These are phyloP conservation scores for Lithophane leautieri DNA, from an alignment of 2,888 invertebrate genomes.

Conservation along the genomic window DNA sequence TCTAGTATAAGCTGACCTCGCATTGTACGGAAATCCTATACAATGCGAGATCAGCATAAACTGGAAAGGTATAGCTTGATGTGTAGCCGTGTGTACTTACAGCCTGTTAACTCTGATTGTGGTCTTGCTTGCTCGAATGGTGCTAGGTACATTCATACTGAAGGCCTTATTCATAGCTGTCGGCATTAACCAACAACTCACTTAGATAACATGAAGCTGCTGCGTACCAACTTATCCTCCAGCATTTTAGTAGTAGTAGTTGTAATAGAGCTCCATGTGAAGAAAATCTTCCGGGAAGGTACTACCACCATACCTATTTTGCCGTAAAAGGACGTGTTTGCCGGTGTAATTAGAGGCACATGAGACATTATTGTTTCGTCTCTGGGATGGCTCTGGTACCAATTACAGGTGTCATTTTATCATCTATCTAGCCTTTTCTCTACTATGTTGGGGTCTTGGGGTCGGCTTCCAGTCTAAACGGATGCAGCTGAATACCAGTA, in stretches of 20 bases:
- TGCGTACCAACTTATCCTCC: not conserved
- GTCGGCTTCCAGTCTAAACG: too few species aligned
- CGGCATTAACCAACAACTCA: conserved; percentile 6
- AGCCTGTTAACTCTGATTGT: conserved; percentile 38
- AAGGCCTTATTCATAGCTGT: conserved; percentile 18
- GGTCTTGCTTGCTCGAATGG: conserved; percentile 53
- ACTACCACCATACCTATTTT: not conserved
- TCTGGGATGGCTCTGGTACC: not conserved
- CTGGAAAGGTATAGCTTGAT: too few species aligned
- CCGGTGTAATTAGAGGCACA: not conserved
- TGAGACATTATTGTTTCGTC: not conserved
- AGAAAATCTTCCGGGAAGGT: not conserved
- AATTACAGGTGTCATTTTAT: too few species aligned
- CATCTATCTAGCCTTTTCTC: too few species aligned
- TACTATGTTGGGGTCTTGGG: too few species aligned
- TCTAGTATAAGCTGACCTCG: too few species aligned
- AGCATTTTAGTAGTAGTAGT: not conserved
- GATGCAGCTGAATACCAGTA: too few species aligned
- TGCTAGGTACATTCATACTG: conserved; percentile 40
- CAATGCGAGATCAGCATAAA: too few species aligned
- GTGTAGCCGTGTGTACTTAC: too few species aligned
- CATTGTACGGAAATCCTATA: too few species aligned
- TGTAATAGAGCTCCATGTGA: not conserved
- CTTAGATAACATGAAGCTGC: not conserved
- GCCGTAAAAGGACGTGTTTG: not conserved